Percentiles rank a stretch among this genome's conserved stretches.
Conservation (phyloP, 2,888 invertebrate genomes). For the Morpho achilles region DNA sequence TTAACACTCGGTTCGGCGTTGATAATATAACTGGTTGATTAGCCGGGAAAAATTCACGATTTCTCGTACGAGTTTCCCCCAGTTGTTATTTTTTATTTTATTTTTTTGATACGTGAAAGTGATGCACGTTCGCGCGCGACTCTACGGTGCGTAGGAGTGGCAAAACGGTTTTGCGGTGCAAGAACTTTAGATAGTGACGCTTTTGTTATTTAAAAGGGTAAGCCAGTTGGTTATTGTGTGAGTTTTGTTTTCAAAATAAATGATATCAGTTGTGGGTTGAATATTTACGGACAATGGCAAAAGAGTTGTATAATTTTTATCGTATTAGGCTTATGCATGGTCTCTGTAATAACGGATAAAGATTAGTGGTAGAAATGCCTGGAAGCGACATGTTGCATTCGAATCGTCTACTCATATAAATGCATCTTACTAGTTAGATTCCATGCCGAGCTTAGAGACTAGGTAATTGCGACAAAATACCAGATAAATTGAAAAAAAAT, state of each 20-base stretch:
- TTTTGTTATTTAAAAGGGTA: slow-evolving; percentile 11
- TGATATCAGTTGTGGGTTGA: background rate
- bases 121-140: slow-evolving; percentile 60
- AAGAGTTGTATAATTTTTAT: too few species aligned
- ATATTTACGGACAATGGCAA: background rate
- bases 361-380: too few species aligned
- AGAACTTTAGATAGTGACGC: slow-evolving; percentile 15
- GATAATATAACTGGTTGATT: slow-evolving; percentile 40
- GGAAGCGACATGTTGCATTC: too few species aligned
- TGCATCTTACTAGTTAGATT: too few species aligned
- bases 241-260: background rate
- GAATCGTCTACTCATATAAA: too few species aligned
- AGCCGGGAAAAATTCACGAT: slow-evolving; percentile 43
- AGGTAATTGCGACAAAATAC: too few species aligned
- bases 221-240: background rate
- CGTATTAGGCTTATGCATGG: too few species aligned
- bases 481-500: too few species aligned
- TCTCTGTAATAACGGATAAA: too few species aligned
- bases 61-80: slow-evolving; percentile 51
- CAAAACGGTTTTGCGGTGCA: slow-evolving; percentile 22
- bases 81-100: slow-evolving; percentile 34
- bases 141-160: slow-evolving; percentile 52
- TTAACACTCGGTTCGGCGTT: slow-evolving; percentile 38
- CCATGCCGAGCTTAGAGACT: too few species aligned
- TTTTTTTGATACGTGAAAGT: slow-evolving; percentile 60